These are phyloP conservation scores for Eupithecia dodoneata DNA, from an alignment of 2,888 invertebrate species.

Conservation along the genomic window DNA sequence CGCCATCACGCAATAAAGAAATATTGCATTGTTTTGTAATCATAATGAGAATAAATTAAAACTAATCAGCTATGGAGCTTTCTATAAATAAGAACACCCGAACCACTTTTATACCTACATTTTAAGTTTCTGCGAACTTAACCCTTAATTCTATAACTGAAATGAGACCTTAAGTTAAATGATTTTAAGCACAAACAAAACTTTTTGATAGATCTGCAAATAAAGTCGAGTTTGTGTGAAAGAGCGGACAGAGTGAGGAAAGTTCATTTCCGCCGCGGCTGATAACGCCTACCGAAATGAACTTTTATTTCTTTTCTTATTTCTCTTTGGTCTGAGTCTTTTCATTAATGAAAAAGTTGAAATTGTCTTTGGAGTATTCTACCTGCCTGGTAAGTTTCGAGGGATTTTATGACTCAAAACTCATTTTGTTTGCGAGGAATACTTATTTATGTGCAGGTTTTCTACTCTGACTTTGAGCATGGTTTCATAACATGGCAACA, in stretches of 20 bases:
- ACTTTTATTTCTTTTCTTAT: conserved; percentile 2
- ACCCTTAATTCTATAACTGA: background rate
- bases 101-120: background rate
- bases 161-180: background rate
- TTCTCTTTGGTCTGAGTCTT: background rate
- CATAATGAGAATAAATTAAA: background rate
- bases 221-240: background rate
- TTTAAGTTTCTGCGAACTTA: background rate
- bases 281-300: background rate
- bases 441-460: background rate
- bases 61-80: background rate
- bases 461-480: background rate
- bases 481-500: no score
- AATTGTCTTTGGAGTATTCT: conserved; percentile 8
- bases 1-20: no score
- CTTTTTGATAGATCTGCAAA: conserved; percentile 3
- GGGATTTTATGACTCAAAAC: background rate
- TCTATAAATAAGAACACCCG: background rate
- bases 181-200: background rate
- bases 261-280: background rate
- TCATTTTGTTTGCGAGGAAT: background rate
- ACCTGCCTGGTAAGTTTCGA: background rate
- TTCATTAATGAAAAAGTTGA: conserved; percentile 3
- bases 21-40: no score
- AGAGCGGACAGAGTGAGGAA: background rate